Percentiles rank a stretch among this genome's conserved stretches.
Evolutionary conservation across 1,140 invertebrate species (phyloP).

Genomic region (Thalassaphorura encarpata): DNA sequence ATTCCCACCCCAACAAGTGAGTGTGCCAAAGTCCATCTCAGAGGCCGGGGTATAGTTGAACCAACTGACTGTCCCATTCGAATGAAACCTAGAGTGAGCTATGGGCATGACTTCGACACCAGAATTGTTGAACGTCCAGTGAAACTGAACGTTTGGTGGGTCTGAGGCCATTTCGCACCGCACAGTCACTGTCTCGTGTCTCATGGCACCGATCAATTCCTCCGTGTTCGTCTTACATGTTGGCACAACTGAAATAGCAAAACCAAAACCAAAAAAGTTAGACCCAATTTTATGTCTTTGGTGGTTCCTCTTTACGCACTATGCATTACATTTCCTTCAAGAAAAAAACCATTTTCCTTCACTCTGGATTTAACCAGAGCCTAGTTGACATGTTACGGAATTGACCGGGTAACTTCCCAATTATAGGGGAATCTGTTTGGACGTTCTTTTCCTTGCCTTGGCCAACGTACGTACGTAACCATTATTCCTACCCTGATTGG

Average conservation of each 20-base stretch:
- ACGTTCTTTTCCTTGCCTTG: no score
- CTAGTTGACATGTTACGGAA: conserved; percentile 2
- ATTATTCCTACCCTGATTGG: no score
- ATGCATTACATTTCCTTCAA: no score
- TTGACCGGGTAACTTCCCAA: background rate
- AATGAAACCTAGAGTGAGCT: conserved; percentile 38
- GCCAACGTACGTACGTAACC: no score
- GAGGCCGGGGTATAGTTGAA: conserved; percentile 71
- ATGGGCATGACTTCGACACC: conserved; percentile 25
- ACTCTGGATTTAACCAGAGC: no score
- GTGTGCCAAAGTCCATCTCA: conserved; percentile 64
- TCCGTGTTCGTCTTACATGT: conserved; percentile 63
- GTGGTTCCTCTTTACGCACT: no score
- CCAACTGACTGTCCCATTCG: conserved; percentile 54
- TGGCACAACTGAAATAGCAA: conserved; percentile 58
- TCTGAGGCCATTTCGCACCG: conserved; percentile 76
- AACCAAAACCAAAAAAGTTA: conserved; percentile 13
- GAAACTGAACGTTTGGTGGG: conserved; percentile 45
- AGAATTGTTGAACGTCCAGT: conserved; percentile 30
- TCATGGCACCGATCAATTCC: conserved; percentile 67
- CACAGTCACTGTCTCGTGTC: conserved; percentile 69
- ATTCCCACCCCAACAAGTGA: conserved; percentile 38
- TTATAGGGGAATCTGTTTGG: no score
- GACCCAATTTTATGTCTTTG: background rate
- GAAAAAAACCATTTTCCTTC: background rate